phyloP scores from a whole-genome alignment of 2,888 invertebrate genomes.

The Cantharis lateralis region DNA sequence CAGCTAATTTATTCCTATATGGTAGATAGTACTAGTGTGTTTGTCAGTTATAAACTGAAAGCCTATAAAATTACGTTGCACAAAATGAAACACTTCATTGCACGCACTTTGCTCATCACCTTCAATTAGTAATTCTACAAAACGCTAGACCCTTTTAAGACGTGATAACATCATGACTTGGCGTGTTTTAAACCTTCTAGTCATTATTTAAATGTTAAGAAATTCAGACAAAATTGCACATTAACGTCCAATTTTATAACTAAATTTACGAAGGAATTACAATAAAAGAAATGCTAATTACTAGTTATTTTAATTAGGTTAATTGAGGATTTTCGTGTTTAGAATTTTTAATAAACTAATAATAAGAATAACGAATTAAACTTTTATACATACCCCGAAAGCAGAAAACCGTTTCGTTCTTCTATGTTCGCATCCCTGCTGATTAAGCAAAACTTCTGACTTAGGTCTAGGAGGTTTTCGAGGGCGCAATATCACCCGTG shows the following conservation, averaged over 20 bases:
- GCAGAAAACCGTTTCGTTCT: slow-evolving; percentile 94
- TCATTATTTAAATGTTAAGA: neutral
- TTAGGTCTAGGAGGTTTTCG: slow-evolving; percentile 93
- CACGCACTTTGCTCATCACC: neutral
- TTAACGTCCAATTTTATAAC: neutral
- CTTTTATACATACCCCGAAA: slow-evolving; percentile 83
- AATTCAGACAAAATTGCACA: neutral
- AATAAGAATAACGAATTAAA: neutral
- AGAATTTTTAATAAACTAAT: neutral
- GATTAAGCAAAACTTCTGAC: slow-evolving; percentile 91
- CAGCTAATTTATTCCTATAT: neutral
- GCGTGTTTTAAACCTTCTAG: neutral
- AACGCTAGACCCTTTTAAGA: neutral
- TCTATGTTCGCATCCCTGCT: slow-evolving; percentile 69
- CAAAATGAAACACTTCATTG: neutral
- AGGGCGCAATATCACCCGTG: slow-evolving; percentile 85
- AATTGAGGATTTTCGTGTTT: neutral
- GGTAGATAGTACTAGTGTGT: neutral
- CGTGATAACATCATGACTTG: neutral
- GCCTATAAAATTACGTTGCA: neutral
- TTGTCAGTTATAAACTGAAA: neutral
- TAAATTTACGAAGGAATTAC: neutral
- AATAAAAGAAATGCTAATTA: neutral
- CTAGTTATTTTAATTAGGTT: neutral
- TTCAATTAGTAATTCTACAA: slow-evolving; percentile 1